Percentiles rank a stretch among this genome's conserved stretches.
These are phyloP conservation scores for Orius insidiosus DNA, from an alignment of 1,140 invertebrate species.

Conservation along the genomic window DNA sequence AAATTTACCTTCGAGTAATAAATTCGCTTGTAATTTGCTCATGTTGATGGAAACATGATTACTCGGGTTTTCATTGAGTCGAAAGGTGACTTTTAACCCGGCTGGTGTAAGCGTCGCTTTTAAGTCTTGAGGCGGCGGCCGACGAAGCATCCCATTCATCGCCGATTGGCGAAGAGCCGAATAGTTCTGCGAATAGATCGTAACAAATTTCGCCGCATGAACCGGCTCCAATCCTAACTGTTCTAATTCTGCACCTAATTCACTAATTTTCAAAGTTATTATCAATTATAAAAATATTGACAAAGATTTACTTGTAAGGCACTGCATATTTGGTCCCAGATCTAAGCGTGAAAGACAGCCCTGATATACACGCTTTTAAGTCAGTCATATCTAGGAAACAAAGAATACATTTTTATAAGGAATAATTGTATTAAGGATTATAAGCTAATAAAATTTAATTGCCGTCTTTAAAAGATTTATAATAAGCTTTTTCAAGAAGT, in stretches of 20 bases:
- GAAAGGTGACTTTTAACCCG: neutral
- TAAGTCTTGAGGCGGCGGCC: neutral
- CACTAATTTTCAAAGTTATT: neutral
- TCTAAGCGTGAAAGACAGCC: neutral
- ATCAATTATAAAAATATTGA: neutral
- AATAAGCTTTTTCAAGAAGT: no score
- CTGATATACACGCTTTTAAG: constrained; percentile 8
- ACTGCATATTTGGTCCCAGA: constrained; percentile 5
- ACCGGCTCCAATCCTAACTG: constrained; percentile 10
- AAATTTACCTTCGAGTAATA: neutral
- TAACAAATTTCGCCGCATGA: neutral
- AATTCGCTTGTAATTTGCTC: neutral
- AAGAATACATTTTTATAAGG: neutral
- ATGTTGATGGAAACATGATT: neutral
- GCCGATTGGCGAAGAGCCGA: neutral
- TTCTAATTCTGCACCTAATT: constrained; percentile 9
- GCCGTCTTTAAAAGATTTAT: no score
- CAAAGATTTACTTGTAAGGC: neutral
- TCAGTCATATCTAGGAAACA: constrained; percentile 7
- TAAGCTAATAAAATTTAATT: no score
- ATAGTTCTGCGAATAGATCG: neutral
- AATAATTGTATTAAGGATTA: no score
- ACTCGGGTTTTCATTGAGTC: neutral
- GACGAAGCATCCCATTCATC: neutral
- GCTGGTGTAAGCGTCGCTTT: neutral